Evolutionary conservation across 2,797 vertebrate genomes (phyloP), one percentile per base, ranked within the genome.

Genomic region (Anguilla obscura): DNA sequence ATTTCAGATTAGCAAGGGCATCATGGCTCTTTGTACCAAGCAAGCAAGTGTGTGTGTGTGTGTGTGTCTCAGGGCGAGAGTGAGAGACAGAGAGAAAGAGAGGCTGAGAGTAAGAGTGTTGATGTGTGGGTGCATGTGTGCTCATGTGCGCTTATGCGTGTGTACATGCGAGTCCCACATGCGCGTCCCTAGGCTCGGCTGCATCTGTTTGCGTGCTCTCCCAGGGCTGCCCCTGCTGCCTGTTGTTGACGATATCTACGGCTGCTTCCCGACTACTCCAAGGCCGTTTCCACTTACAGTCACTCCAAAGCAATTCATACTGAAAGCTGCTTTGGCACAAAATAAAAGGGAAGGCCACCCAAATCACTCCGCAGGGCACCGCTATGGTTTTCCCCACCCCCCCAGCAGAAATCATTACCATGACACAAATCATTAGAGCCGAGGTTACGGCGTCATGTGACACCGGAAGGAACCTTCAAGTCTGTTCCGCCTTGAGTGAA

Each of bases 401-500:
- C 90, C 58, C 91, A 90, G 92, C 89, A 48, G 45, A 50, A 66
- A 66, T 66, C 63, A n/a, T 27, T 27, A 24, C n/a, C 63, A 24
- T 6, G 7, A 82, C 79, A 82, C 2, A 48, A 82, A 76, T 76
- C 33, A 76, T 21, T 40, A 48, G 79, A 50, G 79, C 40, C 33
- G 1, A 50, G 7, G 21, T 48, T 82, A 50, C 24, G 45, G 79
- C 21, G n/a, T 82, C 40, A 48, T 21, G 21, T 50, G 79, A 48
- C 2, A 45, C 74, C 10, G 50, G 40, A 80, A 48, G 21, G 79
- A 82, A 9, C 79, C 79, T 48, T 48, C 87, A 95, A 93, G 95
- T 92, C 93, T 91, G 93, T 92, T 92, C 92, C 94, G 92, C 93
- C 94, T 93, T 95, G 95, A 95, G 95, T 94, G 94, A 95, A 93